Conservation (phyloP, 2,888 invertebrate genomes). For the Griposia aprilina region DNA sequence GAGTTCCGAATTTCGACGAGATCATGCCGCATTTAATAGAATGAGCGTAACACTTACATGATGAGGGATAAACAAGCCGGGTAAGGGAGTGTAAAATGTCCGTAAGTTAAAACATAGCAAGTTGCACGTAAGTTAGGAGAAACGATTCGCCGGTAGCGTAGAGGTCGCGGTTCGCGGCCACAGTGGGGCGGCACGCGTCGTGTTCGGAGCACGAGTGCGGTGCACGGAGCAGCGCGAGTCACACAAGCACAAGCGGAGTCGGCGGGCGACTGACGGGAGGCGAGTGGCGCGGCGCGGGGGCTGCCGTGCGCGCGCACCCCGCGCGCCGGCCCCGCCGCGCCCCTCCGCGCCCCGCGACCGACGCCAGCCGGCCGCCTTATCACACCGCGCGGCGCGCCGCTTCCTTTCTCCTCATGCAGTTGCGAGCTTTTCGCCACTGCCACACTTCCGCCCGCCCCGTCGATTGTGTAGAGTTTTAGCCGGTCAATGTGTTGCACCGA, state of each 20-base stretch:
- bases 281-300: slow-evolving; percentile 86
- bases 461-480: slow-evolving; percentile 84
- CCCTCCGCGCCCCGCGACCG: slow-evolving; percentile 79
- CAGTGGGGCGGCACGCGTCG: slow-evolving; percentile 90
- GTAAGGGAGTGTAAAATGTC: slow-evolving; percentile 88
- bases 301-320: slow-evolving; percentile 88
- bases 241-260: slow-evolving; percentile 91
- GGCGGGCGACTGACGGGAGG: slow-evolving; percentile 91
- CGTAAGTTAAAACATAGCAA: slow-evolving; percentile 89
- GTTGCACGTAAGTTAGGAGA: slow-evolving; percentile 88
- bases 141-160: slow-evolving; percentile 90
- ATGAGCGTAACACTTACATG: slow-evolving; percentile 90
- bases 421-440: slow-evolving; percentile 90
- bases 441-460: slow-evolving; percentile 89
- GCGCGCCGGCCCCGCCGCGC: slow-evolving; percentile 73
- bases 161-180: slow-evolving; percentile 92
- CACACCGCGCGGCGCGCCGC: slow-evolving; percentile 88
- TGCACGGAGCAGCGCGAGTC: slow-evolving; percentile 90
- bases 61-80: slow-evolving; percentile 90
- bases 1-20: slow-evolving; percentile 88
- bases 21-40: slow-evolving; percentile 84
- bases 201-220: slow-evolving; percentile 90
- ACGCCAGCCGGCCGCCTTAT: slow-evolving; percentile 89
- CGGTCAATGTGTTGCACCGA: slow-evolving; percentile 84
- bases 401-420: slow-evolving; percentile 90